Base-by-base conservation (phyloP, 2,113 vertebrate species). In the Columba livia region DNA sequence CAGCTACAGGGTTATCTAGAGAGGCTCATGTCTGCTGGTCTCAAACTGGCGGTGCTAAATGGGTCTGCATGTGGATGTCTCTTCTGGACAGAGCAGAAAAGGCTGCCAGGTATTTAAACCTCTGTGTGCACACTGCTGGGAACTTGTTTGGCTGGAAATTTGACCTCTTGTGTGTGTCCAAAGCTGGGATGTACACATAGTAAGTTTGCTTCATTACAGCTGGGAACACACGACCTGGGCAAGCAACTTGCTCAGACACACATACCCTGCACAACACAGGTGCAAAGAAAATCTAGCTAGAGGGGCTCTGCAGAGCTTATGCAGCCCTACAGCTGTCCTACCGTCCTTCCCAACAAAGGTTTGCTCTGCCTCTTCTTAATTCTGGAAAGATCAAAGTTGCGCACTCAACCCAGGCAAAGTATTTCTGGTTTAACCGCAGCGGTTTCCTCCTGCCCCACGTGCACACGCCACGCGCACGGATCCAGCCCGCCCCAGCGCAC, bases 391-490 rank as follows among this genome's bases (percentile, higher is more conserved):
- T 5, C 36, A 53, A 62, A 34, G 25, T 0, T 19, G 20, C 60
- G 40, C 3, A 3, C 14, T 51, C 40, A 23, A 5, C 47, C 74
- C 53, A n/a, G 31, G 36, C 16, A 17, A 85, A 34, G 42, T 15
- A 51, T 31, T 10, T 19, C 84, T 91, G 66, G 20, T 60, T 54
- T 34, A 70, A 36, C 10, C 8, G 51, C 50, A 82, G 51, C 29
- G 15, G 60, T 32, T 4, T 40, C 47, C 61, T 66, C 40, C 17
- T 14, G 34, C 57, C 53, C 20, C 10, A 3, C 1, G 21, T 1
- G 7, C 40, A 24, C 12, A 17, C 4, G 3, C 34, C 0, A 1
- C 3, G 36, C 23, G 34, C 42, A 50, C 1, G 1, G 20, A 14
- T 16, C 40, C 4, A 2, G 48, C 40, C 36, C 0, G 0, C 20